phyloP scores from a whole-genome alignment of 1,140 invertebrate genomes.

The Lanistes nyassanus region DNA sequence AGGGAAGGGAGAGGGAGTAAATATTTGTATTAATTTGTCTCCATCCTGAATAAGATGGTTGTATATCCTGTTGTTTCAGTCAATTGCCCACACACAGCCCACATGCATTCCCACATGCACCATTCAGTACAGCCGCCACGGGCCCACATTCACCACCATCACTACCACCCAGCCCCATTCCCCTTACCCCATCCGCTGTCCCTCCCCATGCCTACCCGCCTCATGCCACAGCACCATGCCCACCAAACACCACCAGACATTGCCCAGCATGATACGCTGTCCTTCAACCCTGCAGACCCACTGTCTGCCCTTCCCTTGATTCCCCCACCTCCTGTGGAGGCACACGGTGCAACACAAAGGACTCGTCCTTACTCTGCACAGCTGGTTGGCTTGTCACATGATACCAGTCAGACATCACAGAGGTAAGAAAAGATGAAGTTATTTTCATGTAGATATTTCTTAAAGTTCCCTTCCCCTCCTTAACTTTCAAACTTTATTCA shows the following conservation, averaged over 20 bases:
- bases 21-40: neutral
- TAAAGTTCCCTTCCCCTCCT: no score
- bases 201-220: slow-evolving; percentile 63
- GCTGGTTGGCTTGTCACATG: neutral
- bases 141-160: slow-evolving; percentile 71
- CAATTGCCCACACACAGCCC: slow-evolving; percentile 63
- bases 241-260: slow-evolving; percentile 13
- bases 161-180: slow-evolving; percentile 51
- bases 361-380: neutral
- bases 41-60: no score
- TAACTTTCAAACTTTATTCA: no score
- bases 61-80: slow-evolving; percentile 76
- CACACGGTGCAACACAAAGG: neutral
- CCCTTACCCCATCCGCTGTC: slow-evolving; percentile 36
- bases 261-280: neutral
- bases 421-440: neutral
- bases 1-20: neutral
- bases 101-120: slow-evolving; percentile 40
- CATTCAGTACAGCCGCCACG: slow-evolving; percentile 48
- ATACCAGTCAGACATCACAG: neutral
- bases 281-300: slow-evolving; percentile 5
- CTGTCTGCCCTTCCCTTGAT: neutral
- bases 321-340: neutral
- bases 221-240: slow-evolving; percentile 58
- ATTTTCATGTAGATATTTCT: no score